Conservation (phyloP, 2,113 vertebrate genomes). For the Aythya baeri region DNA sequence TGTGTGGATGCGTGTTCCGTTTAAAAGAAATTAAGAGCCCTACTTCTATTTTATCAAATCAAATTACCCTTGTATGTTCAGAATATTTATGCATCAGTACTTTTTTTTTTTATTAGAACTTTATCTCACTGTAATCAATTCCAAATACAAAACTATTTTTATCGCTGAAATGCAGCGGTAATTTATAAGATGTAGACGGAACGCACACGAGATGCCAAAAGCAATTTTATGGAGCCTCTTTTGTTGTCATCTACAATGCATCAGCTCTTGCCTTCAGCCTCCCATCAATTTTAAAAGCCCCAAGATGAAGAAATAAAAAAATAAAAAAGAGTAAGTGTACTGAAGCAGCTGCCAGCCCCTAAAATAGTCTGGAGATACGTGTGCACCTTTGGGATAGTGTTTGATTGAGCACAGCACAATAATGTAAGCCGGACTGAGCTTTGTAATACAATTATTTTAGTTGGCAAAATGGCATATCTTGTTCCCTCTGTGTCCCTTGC, state of each 20-base stretch:
- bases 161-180: conserved; percentile 29
- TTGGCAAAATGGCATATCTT: background rate
- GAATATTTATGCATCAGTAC: conserved; percentile 39
- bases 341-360: conserved; percentile 15
- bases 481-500: background rate
- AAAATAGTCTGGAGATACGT: background rate
- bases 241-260: conserved; percentile 65
- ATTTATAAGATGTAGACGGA: conserved; percentile 60
- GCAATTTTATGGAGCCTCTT: conserved; percentile 63
- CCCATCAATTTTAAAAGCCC: conserved; percentile 59
- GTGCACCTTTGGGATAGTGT: conserved; percentile 34
- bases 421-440: background rate
- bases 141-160: conserved; percentile 68
- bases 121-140: conserved; percentile 68
- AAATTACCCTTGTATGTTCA: conserved; percentile 14
- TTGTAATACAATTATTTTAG: background rate
- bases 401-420: background rate
- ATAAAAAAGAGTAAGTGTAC: background rate
- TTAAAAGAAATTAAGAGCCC: conserved; percentile 40
- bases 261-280: conserved; percentile 55
- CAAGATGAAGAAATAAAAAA: background rate
- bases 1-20: background rate
- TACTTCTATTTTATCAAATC: conserved; percentile 46
- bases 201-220: conserved; percentile 55
- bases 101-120: conserved; percentile 1